Evolutionary conservation across 35 echinoderm and acorn worm species (phyloP), one percentile per base, ranked within the genome.

Genomic region (Stichopus chloronotus): DNA sequence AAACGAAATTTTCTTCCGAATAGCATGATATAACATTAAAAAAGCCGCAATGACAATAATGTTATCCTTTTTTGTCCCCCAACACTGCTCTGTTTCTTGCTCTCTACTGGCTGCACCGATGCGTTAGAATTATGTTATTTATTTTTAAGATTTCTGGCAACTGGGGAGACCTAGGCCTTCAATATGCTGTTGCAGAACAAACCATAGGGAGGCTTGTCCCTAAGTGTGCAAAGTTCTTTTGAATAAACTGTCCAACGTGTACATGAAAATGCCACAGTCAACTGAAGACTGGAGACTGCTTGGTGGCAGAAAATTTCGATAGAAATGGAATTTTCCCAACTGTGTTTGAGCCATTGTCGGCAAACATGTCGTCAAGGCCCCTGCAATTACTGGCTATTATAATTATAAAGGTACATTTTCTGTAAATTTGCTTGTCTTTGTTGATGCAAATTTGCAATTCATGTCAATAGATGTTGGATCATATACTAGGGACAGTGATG

Each of bases 341-440:
- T 92, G 90, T 20, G 16, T 92, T 13, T 71, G 84, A 8, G 90
- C 90, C 10, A 58, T 92, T 56, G 76, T 79, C 80, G 90, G 90
- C 9, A 92, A 92, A 23, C 90, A 92, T 54, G 53, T 92, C n/a
- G 76, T 80, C 16, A 72, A 25, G 68, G 23, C 13, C 90, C 90
- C 16, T 55, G 16, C 90, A 57, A 74, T 71, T 53, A 79, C 76
- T 72, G 53, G 78, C 25, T 92, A 21, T 80, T 88, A 56, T 78
- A 94, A 94, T 52, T 94, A 94, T 57, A 94, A 94, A 57, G 61
- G 83, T 7, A 78, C 85, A 10, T 88, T 14, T 56, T 88, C 82
- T 52, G 56, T 94, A 14, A 84, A 88, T 57, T 10, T 94, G 52
- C 88, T 94, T 83, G 92, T 84, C 2, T 59, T 88, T 11, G 92